Conservation (phyloP, 2,888 invertebrate species). For the Macropis europaea region DNA sequence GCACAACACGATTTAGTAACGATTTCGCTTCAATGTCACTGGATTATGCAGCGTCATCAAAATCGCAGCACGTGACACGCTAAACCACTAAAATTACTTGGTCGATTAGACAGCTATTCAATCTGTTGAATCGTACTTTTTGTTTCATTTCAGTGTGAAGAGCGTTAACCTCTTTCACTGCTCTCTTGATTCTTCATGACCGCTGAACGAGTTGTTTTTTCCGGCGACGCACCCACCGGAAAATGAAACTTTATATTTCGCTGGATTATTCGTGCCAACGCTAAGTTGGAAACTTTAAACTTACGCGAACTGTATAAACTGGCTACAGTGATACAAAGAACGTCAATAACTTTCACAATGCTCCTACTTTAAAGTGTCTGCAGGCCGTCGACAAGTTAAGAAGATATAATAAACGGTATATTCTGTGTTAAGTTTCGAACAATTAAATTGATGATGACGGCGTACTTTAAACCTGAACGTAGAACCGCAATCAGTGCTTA, state of each 20-base stretch:
- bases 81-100: no score
- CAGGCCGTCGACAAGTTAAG: not conserved
- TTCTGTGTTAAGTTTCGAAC: not conserved
- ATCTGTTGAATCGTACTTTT: not conserved
- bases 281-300: not conserved
- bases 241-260: constrained; percentile 7
- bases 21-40: no score
- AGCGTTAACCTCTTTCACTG: not conserved
- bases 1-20: no score
- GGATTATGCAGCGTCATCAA: no score
- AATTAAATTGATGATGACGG: not conserved
- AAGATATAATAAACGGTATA: not conserved
- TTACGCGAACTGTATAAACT: not conserved
- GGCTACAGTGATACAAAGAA: constrained; percentile 2
- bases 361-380: not conserved
- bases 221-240: not conserved
- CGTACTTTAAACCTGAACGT: not conserved
- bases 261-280: constrained; percentile 7
- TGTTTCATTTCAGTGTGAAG: not conserved
- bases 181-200: not conserved
- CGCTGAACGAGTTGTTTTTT: not conserved
- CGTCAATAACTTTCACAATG: constrained; percentile 3
- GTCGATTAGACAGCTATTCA: no score
- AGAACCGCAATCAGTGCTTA: no score
- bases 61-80: no score